Percentiles rank a stretch among this genome's conserved stretches.
These are phyloP conservation scores for Venusia cambrica DNA, from an alignment of 2,888 invertebrate species.

Conservation along the genomic window DNA sequence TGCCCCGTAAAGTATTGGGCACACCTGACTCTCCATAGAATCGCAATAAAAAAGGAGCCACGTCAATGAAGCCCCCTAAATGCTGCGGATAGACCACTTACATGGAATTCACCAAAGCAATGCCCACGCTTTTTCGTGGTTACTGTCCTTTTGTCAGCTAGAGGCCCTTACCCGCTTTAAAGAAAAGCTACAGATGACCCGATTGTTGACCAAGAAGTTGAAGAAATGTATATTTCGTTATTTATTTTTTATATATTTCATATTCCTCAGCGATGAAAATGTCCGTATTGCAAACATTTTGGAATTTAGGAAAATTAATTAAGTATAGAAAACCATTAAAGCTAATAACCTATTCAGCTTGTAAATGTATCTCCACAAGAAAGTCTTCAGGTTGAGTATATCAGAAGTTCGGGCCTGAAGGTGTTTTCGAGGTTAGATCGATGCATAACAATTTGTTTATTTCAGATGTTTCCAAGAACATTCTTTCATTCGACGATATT, in stretches of 20 bases:
- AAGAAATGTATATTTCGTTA: too few relatives aligned
- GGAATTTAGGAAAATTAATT: slow-evolving; percentile 52
- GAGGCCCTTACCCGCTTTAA: too few relatives aligned
- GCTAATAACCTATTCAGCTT: slow-evolving; percentile 35
- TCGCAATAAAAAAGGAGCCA: too few relatives aligned
- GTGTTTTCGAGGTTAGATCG: slow-evolving; percentile 60
- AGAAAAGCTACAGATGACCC: too few relatives aligned
- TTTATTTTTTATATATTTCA: slow-evolving; percentile 42
- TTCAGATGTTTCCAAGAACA: slow-evolving; percentile 57
- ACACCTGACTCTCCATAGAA: too few relatives aligned
- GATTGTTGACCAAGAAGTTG: too few relatives aligned
- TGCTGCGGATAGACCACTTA: too few relatives aligned
- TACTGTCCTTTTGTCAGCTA: too few relatives aligned
- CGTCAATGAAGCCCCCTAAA: too few relatives aligned
- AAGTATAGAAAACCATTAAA: slow-evolving; percentile 50
- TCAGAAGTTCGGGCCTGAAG: slow-evolving; percentile 30
- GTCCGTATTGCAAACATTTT: slow-evolving; percentile 63
- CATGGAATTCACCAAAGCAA: too few relatives aligned
- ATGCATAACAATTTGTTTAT: slow-evolving; percentile 19
- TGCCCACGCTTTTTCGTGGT: too few relatives aligned
- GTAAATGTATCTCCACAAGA: slow-evolving; percentile 51
- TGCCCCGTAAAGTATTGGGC: too few relatives aligned
- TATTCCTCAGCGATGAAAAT: slow-evolving; percentile 45
- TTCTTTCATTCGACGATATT: slow-evolving; percentile 79
- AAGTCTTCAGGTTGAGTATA: slow-evolving; percentile 53